Percentiles rank a stretch among this genome's conserved stretches.
phyloP scores from a whole-genome alignment of 1,140 invertebrate species.

The Nasonia longicornis region DNA sequence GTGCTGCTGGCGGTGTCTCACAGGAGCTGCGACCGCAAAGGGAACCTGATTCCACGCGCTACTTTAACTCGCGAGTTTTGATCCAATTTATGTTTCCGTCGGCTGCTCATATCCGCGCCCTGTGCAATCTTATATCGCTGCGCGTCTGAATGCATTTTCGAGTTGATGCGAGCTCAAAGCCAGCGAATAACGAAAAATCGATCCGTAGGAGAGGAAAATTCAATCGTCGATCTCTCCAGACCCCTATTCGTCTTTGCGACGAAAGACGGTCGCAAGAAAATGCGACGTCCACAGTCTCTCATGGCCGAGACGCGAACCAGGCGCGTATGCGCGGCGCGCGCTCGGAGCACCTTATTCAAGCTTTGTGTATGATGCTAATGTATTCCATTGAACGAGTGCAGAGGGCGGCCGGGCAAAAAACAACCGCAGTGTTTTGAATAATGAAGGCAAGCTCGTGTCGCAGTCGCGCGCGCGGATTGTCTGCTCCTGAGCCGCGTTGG shows the following conservation, averaged over 20 bases:
- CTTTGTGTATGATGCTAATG: constrained; percentile 59
- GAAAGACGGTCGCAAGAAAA: not conserved
- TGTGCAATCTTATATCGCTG: not conserved
- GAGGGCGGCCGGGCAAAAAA: constrained; percentile 57
- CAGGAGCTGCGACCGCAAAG: constrained; percentile 9
- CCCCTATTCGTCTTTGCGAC: not conserved
- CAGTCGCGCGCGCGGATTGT: not conserved
- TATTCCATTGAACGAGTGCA: constrained; percentile 61
- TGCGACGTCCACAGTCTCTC: not conserved
- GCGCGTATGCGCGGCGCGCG: not conserved
- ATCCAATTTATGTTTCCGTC: constrained; percentile 16
- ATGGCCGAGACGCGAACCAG: not conserved
- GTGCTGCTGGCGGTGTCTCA: not conserved
- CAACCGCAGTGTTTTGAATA: constrained; percentile 60
- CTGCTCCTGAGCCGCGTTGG: not conserved
- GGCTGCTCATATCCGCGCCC: not conserved
- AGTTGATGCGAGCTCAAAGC: not conserved
- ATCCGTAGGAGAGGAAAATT: not conserved
- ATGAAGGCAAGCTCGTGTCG: constrained; percentile 52
- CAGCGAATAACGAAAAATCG: not conserved
- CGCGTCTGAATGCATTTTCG: not conserved
- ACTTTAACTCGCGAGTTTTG: constrained; percentile 20
- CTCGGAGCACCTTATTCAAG: not conserved
- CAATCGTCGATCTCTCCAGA: not conserved
- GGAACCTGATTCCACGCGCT: constrained; percentile 21